Evolutionary conservation across 2,888 invertebrate species (phyloP).

Genomic region (Drosophila paramelanica): DNA sequence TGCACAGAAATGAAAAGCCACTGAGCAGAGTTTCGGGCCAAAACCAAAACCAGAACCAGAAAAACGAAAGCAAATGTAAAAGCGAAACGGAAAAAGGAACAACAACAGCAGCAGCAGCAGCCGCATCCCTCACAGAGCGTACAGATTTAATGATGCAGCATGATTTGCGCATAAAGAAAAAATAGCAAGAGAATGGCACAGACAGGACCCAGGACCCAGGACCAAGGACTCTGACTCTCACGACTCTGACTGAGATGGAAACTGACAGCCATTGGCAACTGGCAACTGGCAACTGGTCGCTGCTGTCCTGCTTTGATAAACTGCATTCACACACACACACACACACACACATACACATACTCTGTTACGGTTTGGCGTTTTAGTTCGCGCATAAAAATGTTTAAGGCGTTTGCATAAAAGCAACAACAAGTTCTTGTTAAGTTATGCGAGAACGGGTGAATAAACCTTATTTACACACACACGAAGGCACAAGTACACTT

Average conservation of each 20-base stretch:
- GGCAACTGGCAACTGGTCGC: slow-evolving; percentile 53
- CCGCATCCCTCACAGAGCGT: slow-evolving; percentile 49
- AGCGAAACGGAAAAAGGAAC: slow-evolving; percentile 44
- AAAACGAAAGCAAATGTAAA: slow-evolving; percentile 70
- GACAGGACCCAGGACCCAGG: slow-evolving; percentile 43
- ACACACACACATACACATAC: slow-evolving; percentile 10
- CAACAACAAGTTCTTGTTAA: slow-evolving; percentile 29
- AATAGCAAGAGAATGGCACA: slow-evolving; percentile 36
- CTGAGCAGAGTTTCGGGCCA: slow-evolving; percentile 25
- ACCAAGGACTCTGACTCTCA: slow-evolving; percentile 9
- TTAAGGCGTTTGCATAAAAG: slow-evolving; percentile 45
- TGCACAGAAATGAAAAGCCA: slow-evolving; percentile 63
- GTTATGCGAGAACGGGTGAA: slow-evolving; percentile 59
- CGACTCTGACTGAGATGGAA: slow-evolving; percentile 29
- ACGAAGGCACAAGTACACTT: slow-evolving; percentile 23
- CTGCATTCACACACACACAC: slow-evolving; percentile 46
- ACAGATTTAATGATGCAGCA: slow-evolving; percentile 81
- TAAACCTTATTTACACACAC: slow-evolving; percentile 46
- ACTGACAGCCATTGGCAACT: slow-evolving; percentile 53
- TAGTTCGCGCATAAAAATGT: slow-evolving; percentile 62
- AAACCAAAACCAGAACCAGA: slow-evolving; percentile 26
- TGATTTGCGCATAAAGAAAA: slow-evolving; percentile 77
- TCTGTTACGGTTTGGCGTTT: slow-evolving; percentile 23
- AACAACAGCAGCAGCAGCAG: slow-evolving; percentile 21
- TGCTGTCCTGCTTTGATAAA: slow-evolving; percentile 72